Evolutionary conservation across 92 coral and sea anemone species (phyloP).

Genomic region (Epizoanthus fatuus): DNA sequence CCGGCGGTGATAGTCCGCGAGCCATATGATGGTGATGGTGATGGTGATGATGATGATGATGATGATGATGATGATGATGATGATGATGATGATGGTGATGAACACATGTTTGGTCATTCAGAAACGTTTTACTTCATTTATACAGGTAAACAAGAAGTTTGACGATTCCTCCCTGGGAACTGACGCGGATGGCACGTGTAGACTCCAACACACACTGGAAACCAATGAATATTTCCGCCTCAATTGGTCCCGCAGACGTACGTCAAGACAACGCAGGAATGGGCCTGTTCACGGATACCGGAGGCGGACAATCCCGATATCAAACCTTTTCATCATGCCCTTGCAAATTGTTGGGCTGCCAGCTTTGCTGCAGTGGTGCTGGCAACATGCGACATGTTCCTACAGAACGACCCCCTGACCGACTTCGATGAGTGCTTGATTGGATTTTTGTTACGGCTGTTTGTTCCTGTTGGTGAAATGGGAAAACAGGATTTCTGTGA

Average conservation of each 20-base stretch:
- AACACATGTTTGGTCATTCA: too few relatives aligned
- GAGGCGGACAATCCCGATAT: conserved; percentile 8
- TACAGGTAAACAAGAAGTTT: conserved; percentile 28
- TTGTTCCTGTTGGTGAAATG: conserved; percentile 58
- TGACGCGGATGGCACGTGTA: conserved; percentile 54
- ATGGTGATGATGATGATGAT: too few relatives aligned
- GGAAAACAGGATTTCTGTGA: conserved; percentile 53
- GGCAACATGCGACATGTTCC: conserved; percentile 50
- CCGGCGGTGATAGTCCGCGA: too few relatives aligned
- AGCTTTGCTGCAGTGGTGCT: conserved; percentile 66
- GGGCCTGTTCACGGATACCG: conserved; percentile 58
- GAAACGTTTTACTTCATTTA: too few relatives aligned
- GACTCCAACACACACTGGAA: conserved; percentile 59
- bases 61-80: neutral
- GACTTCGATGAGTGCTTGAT: conserved; percentile 32
- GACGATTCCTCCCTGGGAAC: conserved; percentile 72
- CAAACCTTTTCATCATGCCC: conserved; percentile 40
- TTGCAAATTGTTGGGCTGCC: conserved; percentile 38
- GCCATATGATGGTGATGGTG: too few relatives aligned
- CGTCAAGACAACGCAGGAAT: conserved; percentile 65
- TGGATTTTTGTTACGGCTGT: conserved; percentile 40
- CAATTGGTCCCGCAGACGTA: conserved; percentile 84
- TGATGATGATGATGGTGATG: neutral
- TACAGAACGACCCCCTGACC: conserved; percentile 46
- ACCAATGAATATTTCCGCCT: conserved; percentile 72